Evolutionary conservation across 2,888 invertebrate genomes (phyloP).

Genomic region (Drosophila nigricruria): DNA sequence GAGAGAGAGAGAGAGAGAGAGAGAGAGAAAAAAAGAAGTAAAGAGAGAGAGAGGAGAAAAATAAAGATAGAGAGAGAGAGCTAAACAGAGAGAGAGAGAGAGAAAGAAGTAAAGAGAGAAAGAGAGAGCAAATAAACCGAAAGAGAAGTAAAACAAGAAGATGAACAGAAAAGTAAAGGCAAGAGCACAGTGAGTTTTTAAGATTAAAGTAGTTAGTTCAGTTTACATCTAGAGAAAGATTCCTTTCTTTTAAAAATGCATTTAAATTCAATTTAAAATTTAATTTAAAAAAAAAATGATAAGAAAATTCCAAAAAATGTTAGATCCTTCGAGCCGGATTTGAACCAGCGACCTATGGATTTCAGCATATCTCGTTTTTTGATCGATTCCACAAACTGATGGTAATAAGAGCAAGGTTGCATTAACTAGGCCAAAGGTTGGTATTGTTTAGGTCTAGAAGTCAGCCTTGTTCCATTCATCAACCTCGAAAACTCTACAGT

Average conservation of each 20-base stretch:
- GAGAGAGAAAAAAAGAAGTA: background rate
- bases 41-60: too few relatives aligned
- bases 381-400: constrained; percentile 54
- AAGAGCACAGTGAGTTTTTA: background rate
- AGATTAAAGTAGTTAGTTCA: background rate
- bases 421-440: constrained; percentile 41
- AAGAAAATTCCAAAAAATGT: constrained; percentile 26
- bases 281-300: constrained; percentile 3
- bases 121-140: background rate
- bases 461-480: constrained; percentile 50
- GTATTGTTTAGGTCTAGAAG: constrained; percentile 57
- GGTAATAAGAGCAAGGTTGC: constrained; percentile 50
- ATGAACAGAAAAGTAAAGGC: background rate
- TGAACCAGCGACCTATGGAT: constrained; percentile 82
- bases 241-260: background rate
- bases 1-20: background rate
- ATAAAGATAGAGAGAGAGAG: too few relatives aligned
- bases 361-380: constrained; percentile 58
- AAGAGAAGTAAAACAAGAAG: too few relatives aligned
- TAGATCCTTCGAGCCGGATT: constrained; percentile 79
- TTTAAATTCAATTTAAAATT: background rate
- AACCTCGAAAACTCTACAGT: constrained; percentile 75
- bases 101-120: background rate
- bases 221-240: too few relatives aligned
- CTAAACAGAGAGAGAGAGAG: too few relatives aligned